Evolutionary conservation across 2,797 vertebrate genomes (phyloP), one percentile per base, ranked within the genome.

Genomic region (Mormyrus hasselquistii): DNA sequence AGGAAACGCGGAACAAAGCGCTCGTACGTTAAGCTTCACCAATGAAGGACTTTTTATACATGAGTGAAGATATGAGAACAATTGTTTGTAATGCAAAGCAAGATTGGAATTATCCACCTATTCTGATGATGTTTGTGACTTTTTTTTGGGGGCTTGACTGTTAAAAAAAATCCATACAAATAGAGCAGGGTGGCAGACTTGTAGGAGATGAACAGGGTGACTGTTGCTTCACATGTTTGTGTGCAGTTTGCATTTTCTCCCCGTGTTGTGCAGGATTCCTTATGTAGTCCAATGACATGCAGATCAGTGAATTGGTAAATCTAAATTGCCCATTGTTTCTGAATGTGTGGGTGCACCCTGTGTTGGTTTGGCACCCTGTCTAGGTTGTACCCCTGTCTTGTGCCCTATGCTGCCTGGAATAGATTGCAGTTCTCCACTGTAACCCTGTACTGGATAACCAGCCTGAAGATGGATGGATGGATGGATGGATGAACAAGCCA

Each of bases 31-130:
- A 14, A 25, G 25, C 41, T 49, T 49, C 79, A 85, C 29, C 44
- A 59, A 25, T 47, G 57, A 52, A 50, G 34, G n/a, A 73, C 34
- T 41, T 87, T 76, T 89, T 89, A 53, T 76, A 47, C 88, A 76
- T 6, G 34, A 79, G 34, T 52, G 29, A 76, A 87, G 57, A 44
- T 22, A 89, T 69, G 41, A 65, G 55, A 49, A 10, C 69, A n/a
- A 47, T 41, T 53, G 38, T 44, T 85, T 65, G 9, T 55, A 86
- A 86, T 44, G 25, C 29, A 76, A 25, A 87, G 29, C 38, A 29
- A 29, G 50, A 53, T 10, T 50, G 52, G 47, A 86, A 25, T 41
- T 16, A 52, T 34, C 87, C 41, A 29, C 34, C 53, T 47, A 41
- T 59, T n/a, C 29, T 59, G n/a, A 57, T 50, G 9, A 83, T 49